Evolutionary conservation across 2,888 invertebrate species (phyloP).

Genomic region (Pyrgus malvae): DNA sequence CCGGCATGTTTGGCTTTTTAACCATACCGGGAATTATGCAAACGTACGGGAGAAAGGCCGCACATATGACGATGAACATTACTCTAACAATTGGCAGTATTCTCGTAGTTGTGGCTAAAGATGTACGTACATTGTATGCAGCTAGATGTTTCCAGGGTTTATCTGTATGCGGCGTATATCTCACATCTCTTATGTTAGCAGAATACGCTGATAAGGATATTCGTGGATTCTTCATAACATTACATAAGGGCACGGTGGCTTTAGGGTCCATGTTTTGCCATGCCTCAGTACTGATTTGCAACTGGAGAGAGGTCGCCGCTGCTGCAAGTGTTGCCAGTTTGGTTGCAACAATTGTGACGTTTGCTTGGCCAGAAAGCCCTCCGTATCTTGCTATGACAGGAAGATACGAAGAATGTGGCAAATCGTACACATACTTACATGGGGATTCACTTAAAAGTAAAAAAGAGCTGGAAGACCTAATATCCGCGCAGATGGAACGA

Average conservation of each 20-base stretch:
- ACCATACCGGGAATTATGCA: slow-evolving; percentile 45
- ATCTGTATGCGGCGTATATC: slow-evolving; percentile 41
- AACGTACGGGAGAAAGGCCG: slow-evolving; percentile 43
- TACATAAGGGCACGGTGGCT: slow-evolving; percentile 40
- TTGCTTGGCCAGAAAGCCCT: slow-evolving; percentile 53
- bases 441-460: slow-evolving; percentile 38
- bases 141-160: slow-evolving; percentile 47
- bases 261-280: slow-evolving; percentile 46
- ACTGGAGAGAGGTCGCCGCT: slow-evolving; percentile 46
- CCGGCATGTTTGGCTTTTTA: slow-evolving; percentile 44
- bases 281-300: slow-evolving; percentile 38
- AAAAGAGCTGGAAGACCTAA: slow-evolving; percentile 40
- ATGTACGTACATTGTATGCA: slow-evolving; percentile 36
- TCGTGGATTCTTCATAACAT: slow-evolving; percentile 46
- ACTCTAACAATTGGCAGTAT: slow-evolving; percentile 40
- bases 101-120: slow-evolving; percentile 40
- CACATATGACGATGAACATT: slow-evolving; percentile 34
- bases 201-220: slow-evolving; percentile 46
- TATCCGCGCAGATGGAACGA: slow-evolving; percentile 36
- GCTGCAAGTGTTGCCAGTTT: slow-evolving; percentile 33
- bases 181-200: slow-evolving; percentile 41
- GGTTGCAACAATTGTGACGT: slow-evolving; percentile 35
- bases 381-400: slow-evolving; percentile 47
- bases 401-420: slow-evolving; percentile 44
- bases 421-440: slow-evolving; percentile 44